Conservation (phyloP, 2,113 vertebrate genomes). For the Tenebrosternarchus preto region DNA sequence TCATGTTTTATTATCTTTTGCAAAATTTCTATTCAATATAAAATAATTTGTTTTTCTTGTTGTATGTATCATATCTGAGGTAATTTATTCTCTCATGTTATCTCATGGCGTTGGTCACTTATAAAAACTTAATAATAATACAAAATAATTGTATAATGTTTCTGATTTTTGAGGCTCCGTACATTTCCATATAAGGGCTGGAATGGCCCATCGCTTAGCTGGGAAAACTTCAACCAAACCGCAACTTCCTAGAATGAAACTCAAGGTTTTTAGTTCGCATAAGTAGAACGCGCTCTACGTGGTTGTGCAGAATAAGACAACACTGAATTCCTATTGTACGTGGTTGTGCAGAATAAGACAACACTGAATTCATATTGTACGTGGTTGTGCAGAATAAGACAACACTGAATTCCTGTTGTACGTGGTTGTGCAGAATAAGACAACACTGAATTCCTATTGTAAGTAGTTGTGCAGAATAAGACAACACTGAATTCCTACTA, state of each 20-base stretch:
- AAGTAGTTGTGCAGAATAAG: not conserved
- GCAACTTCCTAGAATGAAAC: not conserved
- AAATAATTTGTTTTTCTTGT: too few relatives aligned
- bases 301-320: not conserved
- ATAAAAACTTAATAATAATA: not conserved
- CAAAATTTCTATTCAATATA: too few relatives aligned
- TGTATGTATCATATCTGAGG: too few relatives aligned
- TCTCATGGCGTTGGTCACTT: not conserved
- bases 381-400: not conserved
- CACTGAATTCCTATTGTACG: not conserved
- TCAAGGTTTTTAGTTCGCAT: too few relatives aligned
- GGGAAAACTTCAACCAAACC: not conserved
- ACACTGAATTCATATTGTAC: not conserved
- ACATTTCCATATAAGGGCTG: conserved; percentile 63
- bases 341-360: not conserved
- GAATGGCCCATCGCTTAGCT: conserved; percentile 7
- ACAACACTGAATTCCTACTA: not conserved
- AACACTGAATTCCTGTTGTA: not conserved
- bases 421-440: too few relatives aligned
- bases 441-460: too few relatives aligned
- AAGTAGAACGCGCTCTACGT: not conserved
- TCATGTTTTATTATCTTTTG: not conserved
- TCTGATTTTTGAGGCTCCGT: conserved; percentile 30
- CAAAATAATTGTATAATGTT: not conserved
- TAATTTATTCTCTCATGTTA: too few relatives aligned